Evolutionary conservation across 1,140 invertebrate species (phyloP).

Genomic region (Hesperophylax magnus): DNA sequence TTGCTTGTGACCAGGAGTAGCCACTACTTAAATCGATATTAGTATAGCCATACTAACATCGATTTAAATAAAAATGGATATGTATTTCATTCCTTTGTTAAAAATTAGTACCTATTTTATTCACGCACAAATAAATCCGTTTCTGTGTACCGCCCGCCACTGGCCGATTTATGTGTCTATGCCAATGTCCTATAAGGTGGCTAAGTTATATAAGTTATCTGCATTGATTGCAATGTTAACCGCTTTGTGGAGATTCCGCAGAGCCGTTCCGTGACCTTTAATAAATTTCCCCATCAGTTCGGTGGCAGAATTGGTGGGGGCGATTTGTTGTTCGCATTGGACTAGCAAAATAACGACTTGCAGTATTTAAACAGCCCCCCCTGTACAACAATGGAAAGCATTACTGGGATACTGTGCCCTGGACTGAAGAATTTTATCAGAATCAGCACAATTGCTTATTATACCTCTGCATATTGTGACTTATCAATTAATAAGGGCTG

Average conservation of each 20-base stretch:
- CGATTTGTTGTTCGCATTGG: slow-evolving; percentile 22
- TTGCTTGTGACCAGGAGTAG: too few species aligned
- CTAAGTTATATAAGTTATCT: slow-evolving; percentile 46
- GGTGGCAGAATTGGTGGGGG: slow-evolving; percentile 8
- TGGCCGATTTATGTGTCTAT: too few species aligned
- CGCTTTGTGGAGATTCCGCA: slow-evolving; percentile 23
- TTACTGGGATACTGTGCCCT: background rate
- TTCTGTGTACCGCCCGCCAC: too few species aligned
- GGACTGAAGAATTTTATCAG: background rate
- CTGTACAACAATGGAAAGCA: background rate
- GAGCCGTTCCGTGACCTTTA: slow-evolving; percentile 1
- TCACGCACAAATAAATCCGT: too few species aligned
- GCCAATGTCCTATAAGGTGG: too few species aligned
- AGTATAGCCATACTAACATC: too few species aligned
- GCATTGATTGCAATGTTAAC: slow-evolving; percentile 56
- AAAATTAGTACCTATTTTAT: too few species aligned
- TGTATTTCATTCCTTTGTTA: too few species aligned
- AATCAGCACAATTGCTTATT: background rate
- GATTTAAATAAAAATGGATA: too few species aligned
- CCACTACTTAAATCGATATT: too few species aligned
- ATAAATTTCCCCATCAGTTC: slow-evolving; percentile 36
- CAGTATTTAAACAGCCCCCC: slow-evolving; percentile 2
- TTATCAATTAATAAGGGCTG: background rate
- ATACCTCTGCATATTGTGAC: background rate
- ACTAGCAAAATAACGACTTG: background rate